Percentiles rank a stretch among this genome's conserved stretches.
Conservation (phyloP, 2,797 vertebrate genomes). For the Podarcis lilfordi region DNA sequence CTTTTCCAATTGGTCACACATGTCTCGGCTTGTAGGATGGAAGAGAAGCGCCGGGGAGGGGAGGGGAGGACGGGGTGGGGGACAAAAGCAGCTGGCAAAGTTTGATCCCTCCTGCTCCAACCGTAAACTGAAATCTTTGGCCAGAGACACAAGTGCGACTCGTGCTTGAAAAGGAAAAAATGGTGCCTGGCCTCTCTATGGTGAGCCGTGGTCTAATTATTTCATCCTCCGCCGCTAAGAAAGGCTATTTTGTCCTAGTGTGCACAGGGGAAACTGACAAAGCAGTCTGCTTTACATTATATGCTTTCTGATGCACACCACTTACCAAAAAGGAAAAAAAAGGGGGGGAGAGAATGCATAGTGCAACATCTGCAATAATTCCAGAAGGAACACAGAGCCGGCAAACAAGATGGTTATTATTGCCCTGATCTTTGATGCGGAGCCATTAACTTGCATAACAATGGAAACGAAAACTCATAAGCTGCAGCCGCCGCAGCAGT, state of each 20-base stretch:
- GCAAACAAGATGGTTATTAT: conserved; percentile 43
- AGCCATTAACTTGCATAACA: conserved; percentile 26
- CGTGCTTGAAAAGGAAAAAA: background rate
- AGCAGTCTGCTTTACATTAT: conserved; percentile 43
- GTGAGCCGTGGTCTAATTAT: conserved; percentile 7
- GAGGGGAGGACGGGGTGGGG: no score
- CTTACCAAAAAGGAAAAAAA: background rate
- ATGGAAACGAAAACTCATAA: conserved; percentile 57
- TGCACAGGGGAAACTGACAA: conserved; percentile 36
- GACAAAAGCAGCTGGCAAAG: conserved; percentile 21
- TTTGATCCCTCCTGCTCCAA: conserved; percentile 16
- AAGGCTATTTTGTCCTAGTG: conserved; percentile 24
- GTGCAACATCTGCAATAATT: conserved; percentile 16
- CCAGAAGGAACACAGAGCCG: background rate
- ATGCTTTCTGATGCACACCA: conserved; percentile 26
- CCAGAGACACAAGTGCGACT: background rate
- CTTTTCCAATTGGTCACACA: conserved; percentile 25
- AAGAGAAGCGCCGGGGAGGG: background rate
- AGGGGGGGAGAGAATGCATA: conserved; percentile 31
- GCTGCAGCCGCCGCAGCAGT: conserved; percentile 44
- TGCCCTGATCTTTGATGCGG: conserved; percentile 5
- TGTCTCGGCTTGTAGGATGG: conserved; percentile 3
- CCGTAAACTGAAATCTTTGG: conserved; percentile 1
- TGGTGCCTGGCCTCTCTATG: background rate
- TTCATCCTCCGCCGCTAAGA: conserved; percentile 38